phyloP scores from a whole-genome alignment of 2,797 vertebrate species.

The Labroides dimidiatus region DNA sequence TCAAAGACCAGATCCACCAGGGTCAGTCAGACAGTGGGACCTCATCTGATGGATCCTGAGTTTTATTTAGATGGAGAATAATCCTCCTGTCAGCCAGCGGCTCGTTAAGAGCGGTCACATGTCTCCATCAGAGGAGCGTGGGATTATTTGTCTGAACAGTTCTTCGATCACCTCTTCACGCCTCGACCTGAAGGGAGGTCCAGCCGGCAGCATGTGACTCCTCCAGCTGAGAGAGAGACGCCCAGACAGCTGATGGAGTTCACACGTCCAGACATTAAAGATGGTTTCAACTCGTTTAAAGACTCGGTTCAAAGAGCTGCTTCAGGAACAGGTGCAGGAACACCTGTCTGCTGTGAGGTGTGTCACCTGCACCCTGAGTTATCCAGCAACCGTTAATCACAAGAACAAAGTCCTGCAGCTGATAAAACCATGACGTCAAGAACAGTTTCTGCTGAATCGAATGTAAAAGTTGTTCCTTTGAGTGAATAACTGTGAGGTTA shows the following conservation, averaged over 20 bases:
- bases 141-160: no score
- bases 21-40: no score
- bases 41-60: neutral
- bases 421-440: neutral
- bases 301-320: no score
- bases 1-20: no score
- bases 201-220: neutral
- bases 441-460: neutral
- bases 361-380: no score
- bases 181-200: neutral
- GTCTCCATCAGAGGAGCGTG: neutral
- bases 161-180: neutral
- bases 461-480: neutral
- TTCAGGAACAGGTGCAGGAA: no score
- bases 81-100: neutral
- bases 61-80: neutral
- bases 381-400: neutral
- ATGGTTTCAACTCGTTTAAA: no score
- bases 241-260: no score
- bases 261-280: neutral
- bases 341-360: no score
- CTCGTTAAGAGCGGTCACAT: neutral
- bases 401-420: constrained; percentile 1
- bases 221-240: neutral
- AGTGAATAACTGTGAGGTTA: neutral